These are phyloP conservation scores for Distichodus sexfasciatus DNA, from an alignment of 2,797 vertebrate genomes.

Conservation along the genomic window DNA sequence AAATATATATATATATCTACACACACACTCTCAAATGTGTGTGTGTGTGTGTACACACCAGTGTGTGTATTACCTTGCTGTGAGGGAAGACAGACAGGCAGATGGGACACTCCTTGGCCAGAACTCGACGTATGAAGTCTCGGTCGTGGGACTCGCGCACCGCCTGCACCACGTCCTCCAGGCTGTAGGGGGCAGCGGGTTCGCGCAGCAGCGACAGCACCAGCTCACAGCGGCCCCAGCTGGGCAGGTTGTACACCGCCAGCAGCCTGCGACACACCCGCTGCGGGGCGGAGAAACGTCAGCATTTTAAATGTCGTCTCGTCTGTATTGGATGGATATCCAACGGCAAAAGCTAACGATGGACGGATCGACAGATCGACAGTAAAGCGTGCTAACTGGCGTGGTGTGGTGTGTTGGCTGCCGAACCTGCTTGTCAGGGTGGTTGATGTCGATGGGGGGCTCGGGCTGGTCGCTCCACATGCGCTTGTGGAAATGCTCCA, in stretches of 20 bases:
- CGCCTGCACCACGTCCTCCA: constrained; percentile 86
- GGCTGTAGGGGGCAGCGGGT: constrained; percentile 75
- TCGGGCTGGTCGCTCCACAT: constrained; percentile 81
- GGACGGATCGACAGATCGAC: too few species aligned
- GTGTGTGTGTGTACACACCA: neutral
- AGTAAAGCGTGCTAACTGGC: neutral
- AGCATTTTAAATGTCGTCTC: neutral
- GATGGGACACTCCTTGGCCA: constrained; percentile 86
- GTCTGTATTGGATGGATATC: too few species aligned
- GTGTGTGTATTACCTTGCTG: constrained; percentile 71
- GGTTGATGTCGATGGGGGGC: constrained; percentile 72
- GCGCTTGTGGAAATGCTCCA: constrained; percentile 80
- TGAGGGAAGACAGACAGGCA: constrained; percentile 84
- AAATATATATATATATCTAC: neutral
- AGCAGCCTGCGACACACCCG: constrained; percentile 79
- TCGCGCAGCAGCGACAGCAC: constrained; percentile 80
- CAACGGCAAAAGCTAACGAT: neutral
- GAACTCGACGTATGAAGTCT: constrained; percentile 83
- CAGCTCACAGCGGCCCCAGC: constrained; percentile 90
- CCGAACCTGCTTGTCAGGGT: constrained; percentile 81
- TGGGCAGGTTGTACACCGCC: constrained; percentile 82
- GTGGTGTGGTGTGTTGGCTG: neutral
- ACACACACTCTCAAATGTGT: neutral
- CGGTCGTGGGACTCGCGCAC: constrained; percentile 85
- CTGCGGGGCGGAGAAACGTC: constrained; percentile 54